Evolutionary conservation across 2,888 invertebrate genomes (phyloP), one percentile per base, ranked within the genome.

Genomic region (Acanthacorydalis orientalis): DNA sequence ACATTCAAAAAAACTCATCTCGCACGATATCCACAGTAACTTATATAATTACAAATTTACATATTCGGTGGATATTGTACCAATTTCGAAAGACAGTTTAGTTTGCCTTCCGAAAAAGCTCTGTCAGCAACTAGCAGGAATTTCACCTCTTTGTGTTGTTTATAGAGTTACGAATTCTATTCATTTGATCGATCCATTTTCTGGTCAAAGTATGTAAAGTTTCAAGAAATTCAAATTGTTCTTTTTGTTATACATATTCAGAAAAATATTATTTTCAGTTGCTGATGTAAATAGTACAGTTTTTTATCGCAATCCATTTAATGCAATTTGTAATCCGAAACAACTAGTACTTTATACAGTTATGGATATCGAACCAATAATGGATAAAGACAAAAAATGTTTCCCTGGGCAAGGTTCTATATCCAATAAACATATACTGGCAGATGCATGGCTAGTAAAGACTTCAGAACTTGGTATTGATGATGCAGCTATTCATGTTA

Each of bases 11-110:
- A 92, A 93, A 59, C 72, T 97, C 38, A 85, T 97, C 57, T 95
- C 97, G 0, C 97, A 97, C 59, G 98, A 99, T 65, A 86, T 91
- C 48, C 93, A 92, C 66, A 96, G 89, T 64, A 98, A 98, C 61
- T 77, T 82, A 11, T 96, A 87, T 67, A 96, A 96, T 65, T 97
- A 95, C 68, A 99, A 99, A 67, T 88, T 86, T 61, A 88, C 93
- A 7, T 89, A 77, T 66, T 86, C 89, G 51, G 82, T 98, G 53
- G 96, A 98, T 65, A 88, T 99, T 57, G 92, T 91, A 1, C 97
- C 98, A 0, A 65, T 98, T 47, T 96, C 96, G 14, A 96, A 95
- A 66, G 90, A 93, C 62, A 88, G 88, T 61, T 70, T 93, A 43
- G 83, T 97, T 1, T 97, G 96, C 60, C 69, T 97, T 2, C 81